Percentiles rank a stretch among this genome's conserved stretches.
Evolutionary conservation across 2,113 vertebrate genomes (phyloP).

Genomic region (Antidorcas marsupialis): DNA sequence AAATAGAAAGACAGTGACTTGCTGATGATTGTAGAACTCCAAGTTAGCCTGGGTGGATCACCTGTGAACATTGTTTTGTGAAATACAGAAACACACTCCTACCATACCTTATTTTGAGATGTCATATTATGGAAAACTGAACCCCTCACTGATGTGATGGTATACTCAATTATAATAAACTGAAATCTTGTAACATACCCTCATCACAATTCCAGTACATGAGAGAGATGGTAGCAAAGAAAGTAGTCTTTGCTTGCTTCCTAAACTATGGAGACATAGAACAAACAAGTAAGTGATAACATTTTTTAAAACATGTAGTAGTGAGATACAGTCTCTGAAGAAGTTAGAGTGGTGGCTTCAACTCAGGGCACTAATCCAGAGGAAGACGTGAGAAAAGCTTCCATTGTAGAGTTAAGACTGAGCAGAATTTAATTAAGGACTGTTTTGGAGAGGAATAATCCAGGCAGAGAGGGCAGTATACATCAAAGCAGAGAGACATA

Average conservation of each 20-base stretch:
- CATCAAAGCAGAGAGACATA: fast-evolving
- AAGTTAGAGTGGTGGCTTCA: not conserved
- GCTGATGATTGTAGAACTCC: not conserved
- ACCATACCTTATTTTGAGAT: not conserved
- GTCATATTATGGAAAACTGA: not conserved
- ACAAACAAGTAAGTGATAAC: not conserved
- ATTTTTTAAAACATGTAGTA: not conserved
- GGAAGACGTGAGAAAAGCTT: fast-evolving
- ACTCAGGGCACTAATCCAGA: not conserved
- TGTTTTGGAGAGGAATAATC: not conserved
- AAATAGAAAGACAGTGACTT: not conserved
- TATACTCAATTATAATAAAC: not conserved
- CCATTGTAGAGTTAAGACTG: not conserved
- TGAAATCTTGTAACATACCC: not conserved
- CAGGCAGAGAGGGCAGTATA: not conserved
- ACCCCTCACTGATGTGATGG: fast-evolving
- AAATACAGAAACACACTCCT: not conserved
- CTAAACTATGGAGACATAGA: not conserved
- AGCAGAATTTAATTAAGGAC: not conserved
- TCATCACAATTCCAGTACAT: fast-evolving
- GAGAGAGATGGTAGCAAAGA: not conserved
- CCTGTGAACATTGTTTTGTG: not conserved
- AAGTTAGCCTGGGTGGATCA: not conserved
- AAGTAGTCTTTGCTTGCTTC: not conserved
- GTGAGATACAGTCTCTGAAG: not conserved